Percentiles rank a stretch among this genome's conserved stretches.
These are phyloP conservation scores for Cyanoliseus patagonus DNA, from an alignment of 2,113 vertebrate species.

Conservation along the genomic window DNA sequence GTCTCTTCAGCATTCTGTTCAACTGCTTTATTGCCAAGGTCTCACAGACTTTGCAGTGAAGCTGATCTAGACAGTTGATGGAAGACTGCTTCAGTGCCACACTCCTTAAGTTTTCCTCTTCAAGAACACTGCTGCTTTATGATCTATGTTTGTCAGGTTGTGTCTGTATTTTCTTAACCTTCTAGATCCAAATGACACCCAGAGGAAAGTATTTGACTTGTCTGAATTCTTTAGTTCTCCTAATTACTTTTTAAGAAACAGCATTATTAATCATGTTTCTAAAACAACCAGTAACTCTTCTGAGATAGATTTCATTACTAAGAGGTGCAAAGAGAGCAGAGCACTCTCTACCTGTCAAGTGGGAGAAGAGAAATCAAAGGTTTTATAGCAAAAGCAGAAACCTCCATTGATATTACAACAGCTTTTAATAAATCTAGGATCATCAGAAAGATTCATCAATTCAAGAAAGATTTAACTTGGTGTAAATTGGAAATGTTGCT, in stretches of 20 bases:
- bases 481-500: neutral
- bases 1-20: neutral
- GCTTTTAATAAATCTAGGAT: constrained; percentile 35
- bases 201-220: constrained; percentile 2
- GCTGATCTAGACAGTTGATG: neutral
- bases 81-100: neutral
- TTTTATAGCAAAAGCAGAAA: constrained; percentile 24
- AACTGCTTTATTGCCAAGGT: neutral
- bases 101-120: neutral
- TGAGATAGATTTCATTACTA: constrained; percentile 48
- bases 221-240: neutral
- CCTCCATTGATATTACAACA: constrained; percentile 33
- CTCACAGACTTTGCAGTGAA: neutral
- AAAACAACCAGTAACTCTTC: neutral
- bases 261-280: constrained; percentile 12
- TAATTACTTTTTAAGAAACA: constrained; percentile 49
- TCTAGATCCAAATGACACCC: neutral
- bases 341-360: neutral
- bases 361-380: constrained; percentile 38
- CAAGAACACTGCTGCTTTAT: neutral
- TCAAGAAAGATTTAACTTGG: neutral
- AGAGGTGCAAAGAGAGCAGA: constrained; percentile 19
- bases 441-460: constrained; percentile 13
- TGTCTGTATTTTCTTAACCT: neutral
- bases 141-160: neutral